phyloP scores from a whole-genome alignment of 2,797 vertebrate species.

The Muscicapa striata region DNA sequence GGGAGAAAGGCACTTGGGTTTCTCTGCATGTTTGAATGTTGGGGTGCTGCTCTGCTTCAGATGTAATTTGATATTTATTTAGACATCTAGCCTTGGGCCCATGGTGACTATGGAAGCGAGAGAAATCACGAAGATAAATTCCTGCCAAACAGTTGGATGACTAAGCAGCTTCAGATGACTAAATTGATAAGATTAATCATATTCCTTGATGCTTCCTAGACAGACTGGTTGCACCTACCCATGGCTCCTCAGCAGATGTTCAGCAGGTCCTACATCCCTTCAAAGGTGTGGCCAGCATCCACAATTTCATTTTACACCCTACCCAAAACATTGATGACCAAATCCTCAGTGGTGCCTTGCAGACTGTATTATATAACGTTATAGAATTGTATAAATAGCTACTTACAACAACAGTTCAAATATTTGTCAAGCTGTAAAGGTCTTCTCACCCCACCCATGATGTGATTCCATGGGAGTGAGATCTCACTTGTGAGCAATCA shows the following conservation, averaged over 20 bases:
- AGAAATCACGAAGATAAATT: background rate
- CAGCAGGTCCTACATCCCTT: background rate
- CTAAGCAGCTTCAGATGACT: conserved; percentile 20
- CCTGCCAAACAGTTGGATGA: conserved; percentile 34
- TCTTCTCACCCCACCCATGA: background rate
- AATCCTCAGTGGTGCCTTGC: background rate
- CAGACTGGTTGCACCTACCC: background rate
- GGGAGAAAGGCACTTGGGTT: background rate
- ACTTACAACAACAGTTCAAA: background rate
- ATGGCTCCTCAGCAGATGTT: background rate
- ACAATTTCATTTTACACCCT: background rate
- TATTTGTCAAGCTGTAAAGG: conserved; percentile 13
- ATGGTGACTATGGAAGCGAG: background rate
- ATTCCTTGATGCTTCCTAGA: conserved; percentile 20
- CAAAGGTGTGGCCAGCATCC: background rate
- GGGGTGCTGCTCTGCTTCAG: background rate
- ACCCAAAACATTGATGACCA: background rate
- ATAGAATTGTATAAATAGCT: background rate
- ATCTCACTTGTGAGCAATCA: background rate
- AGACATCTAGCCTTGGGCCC: conserved; percentile 19
- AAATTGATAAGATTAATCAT: conserved; percentile 19
- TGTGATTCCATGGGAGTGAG: background rate
- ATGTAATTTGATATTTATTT: background rate
- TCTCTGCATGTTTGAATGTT: background rate
- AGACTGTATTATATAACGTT: background rate